Base-by-base conservation (phyloP, 1,140 invertebrate species). In the Caenorhabditis remanei region DNA sequence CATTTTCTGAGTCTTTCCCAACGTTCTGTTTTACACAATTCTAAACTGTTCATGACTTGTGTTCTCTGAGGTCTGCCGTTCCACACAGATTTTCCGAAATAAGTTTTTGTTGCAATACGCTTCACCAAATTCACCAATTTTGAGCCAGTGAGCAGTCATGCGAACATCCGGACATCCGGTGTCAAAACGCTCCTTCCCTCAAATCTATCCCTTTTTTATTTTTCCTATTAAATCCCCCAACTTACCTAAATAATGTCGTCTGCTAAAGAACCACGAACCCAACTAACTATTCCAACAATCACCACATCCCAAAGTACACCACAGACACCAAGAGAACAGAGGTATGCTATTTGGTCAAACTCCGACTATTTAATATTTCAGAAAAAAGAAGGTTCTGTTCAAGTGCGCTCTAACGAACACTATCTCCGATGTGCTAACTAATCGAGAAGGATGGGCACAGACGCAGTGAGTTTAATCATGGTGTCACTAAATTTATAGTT, bases 351-450 rank as follows among this genome's bases (percentile, higher is more conserved):
- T 65, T 32, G 7, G 24, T 6, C 0, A 24, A 32, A 16, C 50
- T 4, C 4, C 4, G 8, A 24, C 2, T 8, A 13, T 9, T 65
- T 65, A 3, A 2, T 40, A 40, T 65, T 24, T 40, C 24, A 65
- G 65, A 50, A 79, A 79, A 67, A 85, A 85, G 24, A 85, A 85
- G 48, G 58, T 87, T 4, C 53, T 85, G 14, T 89, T 85, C 55
- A 89, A 89, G 41, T 89, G 88, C 46, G 87, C 56, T 56, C 83
- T 89, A 16, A 61, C 83, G n/a, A 89, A 89, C 55, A 89, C 88
- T 46, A 89, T 89, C 11, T 88, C 63, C 2, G 88, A 89, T 41
- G 88, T 89, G 6, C 67, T 89, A 8, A 48, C 84, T 8, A 65
- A 55, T 46, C 46, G 88, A 61, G 58, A 83, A 3, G 86, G 88